Base-by-base conservation (phyloP, 2,888 invertebrate species). In the Aleiodes leptofemur region DNA sequence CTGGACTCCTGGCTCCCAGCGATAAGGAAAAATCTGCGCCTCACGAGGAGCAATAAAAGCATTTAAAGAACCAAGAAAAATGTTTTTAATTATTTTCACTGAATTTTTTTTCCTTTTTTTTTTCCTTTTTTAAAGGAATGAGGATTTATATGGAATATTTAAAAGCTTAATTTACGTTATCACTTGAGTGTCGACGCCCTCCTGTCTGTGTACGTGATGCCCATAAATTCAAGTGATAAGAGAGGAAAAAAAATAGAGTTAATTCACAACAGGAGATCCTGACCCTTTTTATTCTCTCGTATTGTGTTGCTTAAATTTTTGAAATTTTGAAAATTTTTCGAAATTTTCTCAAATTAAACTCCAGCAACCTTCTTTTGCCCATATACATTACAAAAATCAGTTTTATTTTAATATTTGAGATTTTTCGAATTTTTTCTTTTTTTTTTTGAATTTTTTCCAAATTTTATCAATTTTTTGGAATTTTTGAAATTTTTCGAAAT, bases 11-110 rank as follows among this genome's bases (percentile, higher is more conserved):
- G 86, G 82, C 82, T 78, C 80, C 76, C 72, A 68, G 81, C 82
- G 88, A 88, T 89, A 89, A 88, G 80, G 81, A 81, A 43, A 43
- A 85, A 84, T 85, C 85, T 83, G 81, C 81, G 82, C 79, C 79
- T 81, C 77, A 79, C 74, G 68, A 51, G 29, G 64, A 68, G 71
- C 77, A 82, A 77, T 74, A 76, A 78, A 73, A 68, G 77, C 43
- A 43, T 43, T 68, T 76, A 71, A 78, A 79, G 34, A 76, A 77
- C 71, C 76, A 79, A n/a, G 56, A 59, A 61, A 23, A 61, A 61
- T 38, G 77, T 76, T 77, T 66, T 59, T 74, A 61, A 31, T 13
- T 14, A 16, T 31, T 48, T 29, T 69, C 69, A 55, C 9, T 31
- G 4, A 29, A 9, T 13, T 38, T 14, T 29, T 13, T 34, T 16